Evolutionary conservation across 2,113 vertebrate species (phyloP).

Genomic region (Apodemus sylvaticus): DNA sequence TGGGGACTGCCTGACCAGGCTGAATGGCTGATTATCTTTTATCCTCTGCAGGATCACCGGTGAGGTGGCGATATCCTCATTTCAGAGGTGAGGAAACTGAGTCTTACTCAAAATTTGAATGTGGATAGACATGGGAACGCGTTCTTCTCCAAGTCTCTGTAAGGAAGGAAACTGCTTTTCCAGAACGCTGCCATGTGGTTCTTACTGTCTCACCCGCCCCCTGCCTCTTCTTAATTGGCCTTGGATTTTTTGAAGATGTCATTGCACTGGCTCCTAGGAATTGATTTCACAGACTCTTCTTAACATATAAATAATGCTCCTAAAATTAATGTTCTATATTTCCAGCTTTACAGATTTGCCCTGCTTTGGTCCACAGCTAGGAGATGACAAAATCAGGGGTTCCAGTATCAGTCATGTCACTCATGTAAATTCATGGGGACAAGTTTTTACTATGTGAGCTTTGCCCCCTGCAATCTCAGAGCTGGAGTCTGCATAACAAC

Average conservation of each 20-base stretch:
- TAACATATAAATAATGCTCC: not conserved
- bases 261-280: not conserved
- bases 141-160: not conserved
- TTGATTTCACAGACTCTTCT: not conserved
- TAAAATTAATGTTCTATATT: not conserved
- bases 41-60: not conserved
- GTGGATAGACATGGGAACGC: not conserved
- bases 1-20: not conserved
- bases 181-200: not conserved
- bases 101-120: not conserved
- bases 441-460: not conserved
- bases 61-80: not conserved
- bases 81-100: not conserved
- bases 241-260: not conserved
- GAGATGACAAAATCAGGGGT: not conserved
- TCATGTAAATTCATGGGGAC: not conserved
- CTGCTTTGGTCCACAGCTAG: not conserved
- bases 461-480: not conserved
- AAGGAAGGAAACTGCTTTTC: not conserved
- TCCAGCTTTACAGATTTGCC: not conserved
- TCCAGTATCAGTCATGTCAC: not conserved
- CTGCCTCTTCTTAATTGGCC: not conserved
- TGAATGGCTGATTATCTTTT: rapidly evolving
- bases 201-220: rapidly evolving
- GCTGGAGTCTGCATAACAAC: not conserved